Base-by-base conservation (phyloP, 2,888 invertebrate species). In the Coenonympha glycerion region DNA sequence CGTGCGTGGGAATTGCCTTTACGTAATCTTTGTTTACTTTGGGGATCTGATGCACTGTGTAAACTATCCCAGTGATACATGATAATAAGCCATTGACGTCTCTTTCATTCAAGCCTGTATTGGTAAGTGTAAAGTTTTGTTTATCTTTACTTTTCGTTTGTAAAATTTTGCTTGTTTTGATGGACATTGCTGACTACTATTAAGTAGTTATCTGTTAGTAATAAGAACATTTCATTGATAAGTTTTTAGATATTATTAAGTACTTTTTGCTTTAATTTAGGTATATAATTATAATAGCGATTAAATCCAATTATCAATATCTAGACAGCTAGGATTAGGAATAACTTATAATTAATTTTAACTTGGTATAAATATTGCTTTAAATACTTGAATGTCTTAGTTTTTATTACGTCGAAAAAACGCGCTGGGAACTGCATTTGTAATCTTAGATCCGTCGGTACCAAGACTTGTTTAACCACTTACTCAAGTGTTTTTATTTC, bases 11-110 rank as follows among this genome's bases (percentile, higher is more conserved):
- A 45, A 83, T 85, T 84, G 72, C 77, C 75, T 86, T 87, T 84
- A 85, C 83, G 84, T 86, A 86, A 87, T 85, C 78, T 85, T 87
- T 87, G 86, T 87, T 87, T 87, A 86, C 85, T 79, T 86, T 86
- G 80, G 82, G 73, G 79, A 81, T 80, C 81, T 83, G 84, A 81
- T 84, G 85, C 83, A 84, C 78, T 71, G 74, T 73, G 75, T 70
- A 69, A 69, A 71, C 68, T 69, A 22, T 64, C 63, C 66, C 66
- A 60, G 67, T 72, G 70, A 68, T 65, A 65, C 62, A 64, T 64
- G 65, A 60, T 59, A 45, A 51, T 52, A 55, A 48, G 47, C 62
- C 55, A 49, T 59, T 57, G 52, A 58, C 54, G 61, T 59, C 56
- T 59, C 31, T 62, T 62, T 61, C 61, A 59, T 59, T 56, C 49